A percentile compares a stretch with the other conserved stretches of the same genome.
phyloP scores from a whole-genome alignment of 1,140 invertebrate species.

The Thaumatotibia leucotreta region DNA sequence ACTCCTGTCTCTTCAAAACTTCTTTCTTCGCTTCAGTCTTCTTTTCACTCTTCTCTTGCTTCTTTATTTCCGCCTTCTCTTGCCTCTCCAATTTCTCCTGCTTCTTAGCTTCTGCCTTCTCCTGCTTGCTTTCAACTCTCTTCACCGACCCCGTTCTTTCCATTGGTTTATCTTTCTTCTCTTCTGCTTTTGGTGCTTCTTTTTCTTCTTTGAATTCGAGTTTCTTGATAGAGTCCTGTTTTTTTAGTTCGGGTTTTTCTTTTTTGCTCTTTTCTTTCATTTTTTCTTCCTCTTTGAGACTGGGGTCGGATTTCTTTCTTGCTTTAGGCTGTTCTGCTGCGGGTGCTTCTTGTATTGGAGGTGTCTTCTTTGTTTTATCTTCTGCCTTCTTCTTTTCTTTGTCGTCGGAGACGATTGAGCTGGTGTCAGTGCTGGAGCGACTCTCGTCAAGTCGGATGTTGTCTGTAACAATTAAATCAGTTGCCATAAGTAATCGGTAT shows the following conservation, averaged over 20 bases:
- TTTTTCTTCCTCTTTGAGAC: conserved; percentile 56
- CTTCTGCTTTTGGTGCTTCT: conserved; percentile 20
- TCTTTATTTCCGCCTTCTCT: conserved; percentile 40
- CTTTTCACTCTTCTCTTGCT: conserved; percentile 58
- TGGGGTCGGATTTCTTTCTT: conserved; percentile 60
- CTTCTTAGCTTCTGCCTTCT: conserved; percentile 45
- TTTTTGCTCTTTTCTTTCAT: conserved; percentile 41
- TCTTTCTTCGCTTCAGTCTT: conserved; percentile 53
- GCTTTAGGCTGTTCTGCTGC: conserved; percentile 37
- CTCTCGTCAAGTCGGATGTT: conserved; percentile 38
- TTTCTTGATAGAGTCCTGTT: conserved; percentile 58
- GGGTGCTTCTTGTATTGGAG: conserved; percentile 31
- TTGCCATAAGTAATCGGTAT: too few species aligned
- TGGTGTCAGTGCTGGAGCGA: conserved; percentile 47
- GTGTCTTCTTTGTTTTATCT: neutral
- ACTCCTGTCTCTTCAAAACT: conserved; percentile 58
- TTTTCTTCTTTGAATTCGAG: conserved; percentile 32
- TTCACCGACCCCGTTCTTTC: conserved; percentile 56
- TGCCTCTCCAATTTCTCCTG: conserved; percentile 44
- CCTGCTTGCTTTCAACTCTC: conserved; percentile 39
- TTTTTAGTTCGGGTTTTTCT: conserved; percentile 58
- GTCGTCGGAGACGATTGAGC: conserved; percentile 3
- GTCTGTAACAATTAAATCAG: neutral
- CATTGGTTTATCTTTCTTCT: conserved; percentile 46
- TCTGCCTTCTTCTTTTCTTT: conserved; percentile 19